Evolutionary conservation across 2,888 invertebrate genomes (phyloP), one percentile per base, ranked within the genome.

Genomic region (Drosophila mercatorum): DNA sequence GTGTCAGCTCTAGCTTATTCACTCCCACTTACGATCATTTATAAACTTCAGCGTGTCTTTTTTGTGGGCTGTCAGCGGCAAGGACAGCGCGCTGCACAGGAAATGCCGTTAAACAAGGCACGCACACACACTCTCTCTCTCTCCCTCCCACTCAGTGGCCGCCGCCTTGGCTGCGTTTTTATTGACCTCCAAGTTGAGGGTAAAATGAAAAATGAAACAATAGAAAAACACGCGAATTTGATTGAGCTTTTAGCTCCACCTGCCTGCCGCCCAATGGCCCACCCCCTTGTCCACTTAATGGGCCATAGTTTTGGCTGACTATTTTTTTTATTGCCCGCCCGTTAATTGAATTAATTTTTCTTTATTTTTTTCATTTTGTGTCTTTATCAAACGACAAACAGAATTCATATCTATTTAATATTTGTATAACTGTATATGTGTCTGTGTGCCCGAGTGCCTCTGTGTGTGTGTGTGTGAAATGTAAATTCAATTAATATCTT

Each of bases 401-500:
- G 59, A 76, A 69, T 71, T 82, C 63, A 80, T 76, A 80, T 85
- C 71, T 74, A 55, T 66, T 44, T 31, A 56, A 14, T 68, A 12
- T 51, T 64, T 22, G 41, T 61, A 10, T 57, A 10, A 10, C 12
- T 62, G 3, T 56, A 31, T 40, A 5, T 58, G n/a, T 64, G n/a
- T 66, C 57, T 63, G 17, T 57, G 14, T 57, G 31, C 57, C 22
- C 43, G 12, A 59, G 38, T 59, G 5, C 56, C 4, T 55, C 4
- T 49, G 14, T 63, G 22, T 17, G 17, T 17, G 41, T 63, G 72
- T 58, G 49, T 59, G 71, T 64, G 43, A 77, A 79, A 84, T 89
- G 80, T 88, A 82, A 85, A 85, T 89, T 89, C 80, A 85, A 85
- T 85, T 85, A 89, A 88, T 88, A 82, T 82, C 82, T 77, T 64